phyloP scores from a whole-genome alignment of 2,888 invertebrate genomes.

The Neoascia interrupta region DNA sequence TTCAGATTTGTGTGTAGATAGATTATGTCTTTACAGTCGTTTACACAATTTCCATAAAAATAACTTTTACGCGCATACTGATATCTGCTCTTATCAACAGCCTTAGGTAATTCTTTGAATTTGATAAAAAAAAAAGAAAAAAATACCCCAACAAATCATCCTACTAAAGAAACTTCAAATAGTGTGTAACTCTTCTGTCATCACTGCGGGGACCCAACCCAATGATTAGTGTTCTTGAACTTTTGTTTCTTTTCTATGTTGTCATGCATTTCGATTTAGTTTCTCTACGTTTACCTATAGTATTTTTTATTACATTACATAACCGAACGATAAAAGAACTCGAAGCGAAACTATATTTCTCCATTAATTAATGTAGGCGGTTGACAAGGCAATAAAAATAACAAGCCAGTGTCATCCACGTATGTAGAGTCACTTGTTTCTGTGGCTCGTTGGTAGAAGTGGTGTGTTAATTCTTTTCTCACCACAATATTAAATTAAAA shows the following conservation, averaged over 20 bases:
- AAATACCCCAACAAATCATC: constrained; percentile 7
- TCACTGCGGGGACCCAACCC: not conserved
- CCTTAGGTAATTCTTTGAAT: not conserved
- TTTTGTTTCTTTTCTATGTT: constrained; percentile 4
- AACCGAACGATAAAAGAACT: constrained; percentile 46
- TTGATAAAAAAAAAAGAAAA: constrained; percentile 5
- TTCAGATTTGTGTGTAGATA: too few relatives aligned
- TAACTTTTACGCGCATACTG: not conserved
- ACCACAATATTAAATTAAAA: constrained; percentile 22
- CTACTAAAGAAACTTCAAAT: too few relatives aligned
- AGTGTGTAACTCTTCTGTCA: constrained; percentile 18
- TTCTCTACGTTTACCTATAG: constrained; percentile 18
- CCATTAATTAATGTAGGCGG: constrained; percentile 54
- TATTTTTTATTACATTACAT: too few relatives aligned
- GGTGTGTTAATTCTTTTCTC: not conserved
- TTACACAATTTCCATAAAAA: constrained; percentile 28
- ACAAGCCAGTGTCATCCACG: not conserved
- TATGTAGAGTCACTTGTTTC: not conserved
- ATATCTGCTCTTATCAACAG: constrained; percentile 13
- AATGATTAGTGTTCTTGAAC: constrained; percentile 1
- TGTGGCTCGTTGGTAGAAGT: not conserved
- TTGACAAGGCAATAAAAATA: constrained; percentile 43
- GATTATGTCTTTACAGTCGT: too few relatives aligned
- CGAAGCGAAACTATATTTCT: constrained; percentile 14
- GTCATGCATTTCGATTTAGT: constrained; percentile 56